These are phyloP conservation scores for Aphis gossypii DNA, from an alignment of 1,140 invertebrate genomes.

Conservation along the genomic window DNA sequence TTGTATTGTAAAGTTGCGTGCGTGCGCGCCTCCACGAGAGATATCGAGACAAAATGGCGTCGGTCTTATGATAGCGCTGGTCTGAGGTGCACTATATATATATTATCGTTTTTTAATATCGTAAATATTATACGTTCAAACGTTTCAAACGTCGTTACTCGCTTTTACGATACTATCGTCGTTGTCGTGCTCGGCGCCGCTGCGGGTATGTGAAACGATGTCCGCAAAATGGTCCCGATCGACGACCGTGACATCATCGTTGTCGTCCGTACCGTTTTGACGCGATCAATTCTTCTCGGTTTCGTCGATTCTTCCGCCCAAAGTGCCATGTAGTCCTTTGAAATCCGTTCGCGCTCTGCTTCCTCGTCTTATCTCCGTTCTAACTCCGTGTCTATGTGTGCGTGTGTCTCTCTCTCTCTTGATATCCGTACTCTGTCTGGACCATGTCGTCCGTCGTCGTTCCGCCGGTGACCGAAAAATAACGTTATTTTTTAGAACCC, in stretches of 20 bases:
- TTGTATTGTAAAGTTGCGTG: slow-evolving; percentile 14
- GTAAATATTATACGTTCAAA: neutral
- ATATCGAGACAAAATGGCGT: slow-evolving; percentile 57
- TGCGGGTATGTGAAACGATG: neutral
- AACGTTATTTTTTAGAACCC: neutral
- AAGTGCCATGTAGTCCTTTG: slow-evolving; percentile 48
- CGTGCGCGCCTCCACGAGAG: neutral
- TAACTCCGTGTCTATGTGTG: neutral
- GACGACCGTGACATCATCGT: neutral
- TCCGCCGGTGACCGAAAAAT: neutral
- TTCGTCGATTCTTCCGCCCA: neutral
- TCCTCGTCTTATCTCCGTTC: neutral
- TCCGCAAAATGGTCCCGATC: slow-evolving; percentile 8
- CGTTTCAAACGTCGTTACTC: neutral
- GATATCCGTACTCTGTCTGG: neutral
- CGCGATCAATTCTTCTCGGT: slow-evolving; percentile 19
- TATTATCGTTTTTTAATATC: slow-evolving; percentile 2
- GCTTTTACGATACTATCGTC: neutral
- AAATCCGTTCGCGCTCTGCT: neutral
- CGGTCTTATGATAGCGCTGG: slow-evolving; percentile 32
- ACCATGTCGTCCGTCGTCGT: slow-evolving; percentile 25
- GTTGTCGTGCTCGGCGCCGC: neutral
- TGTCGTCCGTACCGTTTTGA: neutral
- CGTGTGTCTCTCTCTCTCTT: too few species aligned
- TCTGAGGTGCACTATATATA: neutral